These are phyloP conservation scores for Lineus longissimus DNA, from an alignment of 1,140 invertebrate genomes.

Conservation along the genomic window DNA sequence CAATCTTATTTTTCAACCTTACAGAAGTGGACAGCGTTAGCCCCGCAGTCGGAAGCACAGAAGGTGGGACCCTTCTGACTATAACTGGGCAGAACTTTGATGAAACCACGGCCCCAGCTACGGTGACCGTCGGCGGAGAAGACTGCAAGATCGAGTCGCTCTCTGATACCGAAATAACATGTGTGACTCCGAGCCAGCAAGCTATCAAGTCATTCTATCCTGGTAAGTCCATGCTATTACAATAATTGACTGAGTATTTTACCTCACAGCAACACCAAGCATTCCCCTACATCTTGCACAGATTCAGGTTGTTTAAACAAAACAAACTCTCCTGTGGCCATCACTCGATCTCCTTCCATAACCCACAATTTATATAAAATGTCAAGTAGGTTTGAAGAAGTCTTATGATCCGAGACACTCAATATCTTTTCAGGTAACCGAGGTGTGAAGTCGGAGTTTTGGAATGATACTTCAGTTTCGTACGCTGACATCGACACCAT, in stretches of 20 bases:
- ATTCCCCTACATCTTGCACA: not conserved
- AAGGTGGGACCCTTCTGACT: slow-evolving; percentile 28
- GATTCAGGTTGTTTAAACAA: no score
- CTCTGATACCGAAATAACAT: not conserved
- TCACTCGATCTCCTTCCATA: no score
- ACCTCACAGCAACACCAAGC: no score
- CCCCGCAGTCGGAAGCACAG: slow-evolving; percentile 25
- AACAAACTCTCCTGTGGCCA: no score
- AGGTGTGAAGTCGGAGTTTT: not conserved
- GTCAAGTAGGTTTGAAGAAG: not conserved
- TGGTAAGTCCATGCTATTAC: not conserved
- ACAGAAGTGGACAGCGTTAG: slow-evolving; percentile 28
- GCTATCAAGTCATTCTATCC: not conserved
- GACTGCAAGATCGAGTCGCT: not conserved
- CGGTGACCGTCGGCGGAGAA: slow-evolving; percentile 22
- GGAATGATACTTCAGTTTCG: slow-evolving; percentile 14
- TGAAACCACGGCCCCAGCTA: slow-evolving; percentile 22
- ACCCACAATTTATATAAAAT: no score
- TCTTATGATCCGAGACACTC: no score
- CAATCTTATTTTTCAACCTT: slow-evolving; percentile 6
- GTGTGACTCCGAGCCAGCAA: not conserved
- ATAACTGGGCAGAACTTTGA: slow-evolving; percentile 36
- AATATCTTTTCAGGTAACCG: no score
- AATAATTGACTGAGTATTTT: no score
- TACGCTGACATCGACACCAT: slow-evolving; percentile 9